Evolutionary conservation across 2,113 vertebrate species (phyloP).

Genomic region (Abramis brama): DNA sequence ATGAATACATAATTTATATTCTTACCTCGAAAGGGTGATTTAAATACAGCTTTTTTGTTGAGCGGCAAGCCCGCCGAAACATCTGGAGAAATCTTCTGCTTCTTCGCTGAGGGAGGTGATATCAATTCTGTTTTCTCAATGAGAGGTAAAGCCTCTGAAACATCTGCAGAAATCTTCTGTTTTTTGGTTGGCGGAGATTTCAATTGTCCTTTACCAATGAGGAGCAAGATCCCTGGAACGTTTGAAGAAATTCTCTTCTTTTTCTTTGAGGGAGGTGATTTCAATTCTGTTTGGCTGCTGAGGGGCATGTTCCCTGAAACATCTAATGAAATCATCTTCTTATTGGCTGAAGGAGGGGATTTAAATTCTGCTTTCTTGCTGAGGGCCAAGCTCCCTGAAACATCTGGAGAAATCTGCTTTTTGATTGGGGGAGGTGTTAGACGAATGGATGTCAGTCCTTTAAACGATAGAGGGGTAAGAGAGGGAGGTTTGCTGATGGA

Average conservation of each 20-base stretch:
- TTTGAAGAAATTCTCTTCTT: neutral
- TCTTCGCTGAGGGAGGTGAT: conserved; percentile 9
- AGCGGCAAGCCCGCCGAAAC: neutral
- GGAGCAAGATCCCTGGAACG: neutral
- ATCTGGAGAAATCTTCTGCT: conserved; percentile 14
- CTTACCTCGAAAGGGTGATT: neutral
- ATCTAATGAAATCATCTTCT: conserved; percentile 1
- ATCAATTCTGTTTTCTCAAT: neutral
- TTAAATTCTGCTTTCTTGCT: neutral
- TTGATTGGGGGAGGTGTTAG: conserved; percentile 50
- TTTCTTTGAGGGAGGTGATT: conserved; percentile 18
- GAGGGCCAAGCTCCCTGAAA: neutral
- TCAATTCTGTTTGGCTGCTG: neutral
- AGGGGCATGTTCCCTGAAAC: neutral
- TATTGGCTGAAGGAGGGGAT: conserved; percentile 8
- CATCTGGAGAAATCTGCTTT: neutral
- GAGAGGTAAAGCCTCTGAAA: no score
- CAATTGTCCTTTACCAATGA: neutral
- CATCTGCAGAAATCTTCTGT: no score
- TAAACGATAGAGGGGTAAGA: conserved; percentile 38
- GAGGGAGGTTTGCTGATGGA: conserved; percentile 41
- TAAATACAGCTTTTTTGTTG: neutral
- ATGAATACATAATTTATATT: no score
- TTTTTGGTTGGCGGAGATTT: neutral
- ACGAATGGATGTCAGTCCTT: conserved; percentile 35